Percentiles rank a stretch among this genome's conserved stretches.
Evolutionary conservation across 1,140 invertebrate genomes (phyloP).

Genomic region (Tribolium madens): DNA sequence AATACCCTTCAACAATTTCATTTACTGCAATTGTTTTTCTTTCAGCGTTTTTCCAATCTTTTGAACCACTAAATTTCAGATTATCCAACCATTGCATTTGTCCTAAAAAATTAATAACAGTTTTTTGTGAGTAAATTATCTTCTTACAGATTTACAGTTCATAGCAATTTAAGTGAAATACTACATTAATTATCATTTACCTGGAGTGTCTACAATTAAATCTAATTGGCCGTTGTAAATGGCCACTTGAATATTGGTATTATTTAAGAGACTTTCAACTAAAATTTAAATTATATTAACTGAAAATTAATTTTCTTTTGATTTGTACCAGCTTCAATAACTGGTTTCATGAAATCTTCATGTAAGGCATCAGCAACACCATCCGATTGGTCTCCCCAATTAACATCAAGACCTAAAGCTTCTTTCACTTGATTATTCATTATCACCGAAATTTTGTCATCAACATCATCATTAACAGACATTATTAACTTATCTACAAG

Average conservation of each 20-base stretch:
- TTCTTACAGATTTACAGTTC: too few relatives aligned
- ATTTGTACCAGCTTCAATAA: constrained; percentile 72
- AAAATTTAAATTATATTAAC: constrained; percentile 49
- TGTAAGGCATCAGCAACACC: constrained; percentile 74
- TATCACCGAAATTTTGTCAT: constrained; percentile 67
- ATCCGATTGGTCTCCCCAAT: constrained; percentile 75
- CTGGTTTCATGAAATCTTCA: constrained; percentile 89
- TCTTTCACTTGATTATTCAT: constrained; percentile 81
- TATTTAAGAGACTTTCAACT: constrained; percentile 80
- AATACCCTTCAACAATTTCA: constrained; percentile 50
- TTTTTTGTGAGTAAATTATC: too few relatives aligned
- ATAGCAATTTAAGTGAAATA: too few relatives aligned
- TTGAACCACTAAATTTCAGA: constrained; percentile 72
- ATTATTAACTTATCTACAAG: background rate
- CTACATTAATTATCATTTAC: too few relatives aligned
- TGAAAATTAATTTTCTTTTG: constrained; percentile 44
- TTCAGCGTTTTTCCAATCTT: constrained; percentile 43
- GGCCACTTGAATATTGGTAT: constrained; percentile 75
- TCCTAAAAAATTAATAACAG: constrained; percentile 65
- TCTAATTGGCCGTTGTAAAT: constrained; percentile 81
- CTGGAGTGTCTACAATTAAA: constrained; percentile 78
- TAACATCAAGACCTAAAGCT: constrained; percentile 72
- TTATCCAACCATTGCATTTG: constrained; percentile 79
- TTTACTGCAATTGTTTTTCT: constrained; percentile 44
- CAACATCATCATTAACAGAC: constrained; percentile 53